Base-by-base conservation (phyloP, 53 echinoderm and acorn worm species). In the Antedon mediterranea region DNA sequence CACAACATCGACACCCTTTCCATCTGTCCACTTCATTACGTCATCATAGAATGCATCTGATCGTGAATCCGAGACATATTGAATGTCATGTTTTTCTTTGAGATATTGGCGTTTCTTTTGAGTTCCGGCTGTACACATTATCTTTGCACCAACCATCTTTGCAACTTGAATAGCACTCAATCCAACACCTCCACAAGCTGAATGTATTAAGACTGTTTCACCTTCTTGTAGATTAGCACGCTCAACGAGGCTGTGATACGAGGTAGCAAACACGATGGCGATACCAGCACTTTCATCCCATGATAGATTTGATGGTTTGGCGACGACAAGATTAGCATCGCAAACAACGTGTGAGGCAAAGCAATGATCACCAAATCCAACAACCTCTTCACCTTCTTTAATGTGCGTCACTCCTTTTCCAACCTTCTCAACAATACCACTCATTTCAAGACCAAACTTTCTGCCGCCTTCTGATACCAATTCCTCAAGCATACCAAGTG, bases 381-480 rank as follows among this genome's bases (percentile, higher is more conserved):
- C 3, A 5, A 73, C 30, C 33, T 95, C 91, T 72, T 95, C 89
- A 3, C 87, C 85, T 34, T 84, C 79, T 74, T 82, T 79, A 20
- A 92, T 26, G 30, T 43, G 79, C 6, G 31, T 86, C 18, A 92
- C 93, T 13, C 84, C 86, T 28, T 81, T 73, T 33, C 90, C 93
- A 23, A 88, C 79, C 70, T 88, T 70, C 30, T 81, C 83, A 32
- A 93, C 78, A 27, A 83, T 79, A 30, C 93, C 93, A 57, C 80
- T 73, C 71, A 88, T 91, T 70, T 90, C 91, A 14, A 76, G 79
- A 34, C 92, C 92, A 43, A 91, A 86, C 33, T 13, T 57, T 23
- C 23, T 57, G 15, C 23, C 57, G 23, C 2, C 57, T 7, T 41
- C 4, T 41, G 41, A 13, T 41, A 7, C 13, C n/a, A 41, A 15